These are phyloP conservation scores for Alauda arvensis DNA, from an alignment of 2,797 vertebrate species.

Conservation along the genomic window DNA sequence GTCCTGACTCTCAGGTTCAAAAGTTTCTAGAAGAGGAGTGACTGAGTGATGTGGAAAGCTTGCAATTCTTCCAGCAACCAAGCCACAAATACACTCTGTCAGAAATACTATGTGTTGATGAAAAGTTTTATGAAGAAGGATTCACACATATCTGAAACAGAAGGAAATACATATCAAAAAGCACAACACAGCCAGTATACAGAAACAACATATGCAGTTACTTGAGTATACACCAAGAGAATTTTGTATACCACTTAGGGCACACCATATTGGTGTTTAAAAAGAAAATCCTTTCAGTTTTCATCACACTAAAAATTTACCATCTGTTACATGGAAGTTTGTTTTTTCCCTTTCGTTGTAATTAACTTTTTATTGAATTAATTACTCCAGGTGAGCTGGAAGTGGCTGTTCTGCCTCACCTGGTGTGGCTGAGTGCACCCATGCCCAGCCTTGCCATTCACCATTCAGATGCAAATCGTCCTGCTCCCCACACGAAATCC, in stretches of 20 bases:
- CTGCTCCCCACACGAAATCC: neutral
- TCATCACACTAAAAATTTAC: constrained; percentile 7
- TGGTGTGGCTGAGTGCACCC: constrained; percentile 23
- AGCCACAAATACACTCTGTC: neutral
- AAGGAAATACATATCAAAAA: neutral
- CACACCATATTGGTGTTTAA: neutral
- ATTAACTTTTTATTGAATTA: constrained; percentile 61
- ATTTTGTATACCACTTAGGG: neutral
- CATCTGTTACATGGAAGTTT: constrained; percentile 45
- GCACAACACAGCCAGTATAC: neutral
- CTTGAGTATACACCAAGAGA: neutral
- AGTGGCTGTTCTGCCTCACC: constrained; percentile 31
- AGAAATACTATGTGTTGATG: neutral
- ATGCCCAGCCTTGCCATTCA: neutral
- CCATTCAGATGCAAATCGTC: constrained; percentile 38
- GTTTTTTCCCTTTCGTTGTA: constrained; percentile 15
- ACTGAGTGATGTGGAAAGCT: neutral
- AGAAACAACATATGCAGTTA: neutral
- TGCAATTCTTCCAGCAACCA: neutral
- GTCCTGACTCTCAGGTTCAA: neutral
- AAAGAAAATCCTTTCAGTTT: neutral
- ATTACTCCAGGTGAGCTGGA: constrained; percentile 59
- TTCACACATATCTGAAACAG: neutral
- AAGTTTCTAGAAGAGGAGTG: neutral
- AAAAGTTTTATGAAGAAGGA: neutral